Evolutionary conservation across 2,797 vertebrate species (phyloP), one percentile per base, ranked within the genome.

Genomic region (Pseudomugil gertrudae): DNA sequence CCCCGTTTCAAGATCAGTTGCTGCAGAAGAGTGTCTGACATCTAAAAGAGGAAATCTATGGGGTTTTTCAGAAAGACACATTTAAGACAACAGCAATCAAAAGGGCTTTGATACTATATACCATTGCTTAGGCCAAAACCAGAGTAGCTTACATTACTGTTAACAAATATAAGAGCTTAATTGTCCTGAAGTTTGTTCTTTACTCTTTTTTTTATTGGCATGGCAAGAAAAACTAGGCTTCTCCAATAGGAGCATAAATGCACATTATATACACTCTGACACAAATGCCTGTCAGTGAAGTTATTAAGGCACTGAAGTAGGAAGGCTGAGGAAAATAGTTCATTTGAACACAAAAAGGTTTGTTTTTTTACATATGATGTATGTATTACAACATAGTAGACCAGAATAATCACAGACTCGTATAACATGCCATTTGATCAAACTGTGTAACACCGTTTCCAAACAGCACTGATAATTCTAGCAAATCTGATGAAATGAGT

Each of bases 231-330:
- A 48, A 75, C 50, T 40, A 64, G 47, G 70, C 63, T 74, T 84
- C 81, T 83, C 68, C 79, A 62, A 26, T 60, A 63, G 24, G 66
- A 68, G 75, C 75, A 84, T 78, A 74, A 77, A 85, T 79, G 80
- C 79, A 85, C 77, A 80, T 66, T 51, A 70, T 80, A 73, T 83
- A 83, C 80, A 86, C 76, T 61, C 72, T 79, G 79, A 89, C 76
- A 80, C 78, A 78, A 67, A 87, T 30, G 79, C 69, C 69, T 74
- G 81, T 79, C 77, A 80, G 71, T 82, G 75, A 76, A 75, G 72
- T 79, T 73, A 67, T 81, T 92, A 93, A 93, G 92, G 92, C 92
- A 93, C 92, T 93, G 84, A 87, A 85, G 79, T 88, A 70, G 57
- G 63, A 65, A 57, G 71, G 66, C 35, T 74, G 57, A 40, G 67